Conservation (phyloP, 2,113 vertebrate genomes). For the Erinaceus europaeus region DNA sequence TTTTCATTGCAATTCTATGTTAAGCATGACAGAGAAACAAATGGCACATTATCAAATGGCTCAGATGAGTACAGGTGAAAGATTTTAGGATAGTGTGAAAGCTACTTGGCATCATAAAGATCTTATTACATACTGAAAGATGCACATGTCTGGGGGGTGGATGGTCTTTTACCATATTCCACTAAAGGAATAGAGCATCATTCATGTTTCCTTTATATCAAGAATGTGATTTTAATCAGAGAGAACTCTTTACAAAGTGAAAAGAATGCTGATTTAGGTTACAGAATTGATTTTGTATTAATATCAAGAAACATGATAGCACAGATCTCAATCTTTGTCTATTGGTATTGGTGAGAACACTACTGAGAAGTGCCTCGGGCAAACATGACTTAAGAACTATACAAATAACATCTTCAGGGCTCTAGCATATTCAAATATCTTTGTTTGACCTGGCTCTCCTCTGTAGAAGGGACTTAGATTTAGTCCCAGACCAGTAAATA, state of each 20-base stretch:
- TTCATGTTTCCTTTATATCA: background rate
- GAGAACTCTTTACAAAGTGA: background rate
- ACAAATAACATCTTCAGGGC: background rate
- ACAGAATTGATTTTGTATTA: background rate
- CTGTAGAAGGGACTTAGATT: background rate
- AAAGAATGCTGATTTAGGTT: background rate
- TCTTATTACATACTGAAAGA: background rate
- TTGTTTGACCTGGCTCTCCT: background rate
- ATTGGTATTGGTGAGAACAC: background rate
- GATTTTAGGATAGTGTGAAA: conserved; percentile 13
- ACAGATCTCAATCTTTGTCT: background rate
- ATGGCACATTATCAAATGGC: conserved; percentile 18
- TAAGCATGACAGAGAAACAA: background rate
- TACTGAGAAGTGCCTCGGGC: background rate
- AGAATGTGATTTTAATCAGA: background rate
- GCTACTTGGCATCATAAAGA: background rate
- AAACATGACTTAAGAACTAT: background rate
- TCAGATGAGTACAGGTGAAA: conserved; percentile 5
- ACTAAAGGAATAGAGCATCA: background rate
- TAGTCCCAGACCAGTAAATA: background rate
- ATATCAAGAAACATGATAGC: background rate
- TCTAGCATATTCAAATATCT: background rate
- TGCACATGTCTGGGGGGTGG: background rate
- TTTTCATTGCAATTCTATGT: conserved; percentile 53
- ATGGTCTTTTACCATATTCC: background rate